These are phyloP conservation scores for Sandelia bainsii DNA, from an alignment of 2,797 vertebrate species.

Conservation along the genomic window DNA sequence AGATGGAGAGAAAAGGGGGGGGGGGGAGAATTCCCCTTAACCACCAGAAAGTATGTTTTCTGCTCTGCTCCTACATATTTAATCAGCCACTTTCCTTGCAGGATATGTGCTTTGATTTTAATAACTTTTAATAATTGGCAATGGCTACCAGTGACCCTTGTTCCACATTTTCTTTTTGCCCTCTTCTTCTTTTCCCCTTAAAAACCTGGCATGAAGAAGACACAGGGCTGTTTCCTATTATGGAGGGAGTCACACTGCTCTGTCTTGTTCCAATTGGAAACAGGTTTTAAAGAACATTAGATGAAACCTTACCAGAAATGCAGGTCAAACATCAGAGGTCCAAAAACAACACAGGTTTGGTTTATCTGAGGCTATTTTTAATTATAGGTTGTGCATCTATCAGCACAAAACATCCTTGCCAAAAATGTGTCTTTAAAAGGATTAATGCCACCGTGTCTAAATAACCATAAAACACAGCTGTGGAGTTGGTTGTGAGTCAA, in stretches of 20 bases:
- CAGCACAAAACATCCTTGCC: neutral
- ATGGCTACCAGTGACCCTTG: constrained; percentile 42
- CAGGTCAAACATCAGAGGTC: constrained; percentile 43
- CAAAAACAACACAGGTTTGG: constrained; percentile 16
- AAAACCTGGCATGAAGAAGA: constrained; percentile 59
- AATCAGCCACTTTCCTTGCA: neutral
- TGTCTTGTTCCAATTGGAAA: constrained; percentile 74
- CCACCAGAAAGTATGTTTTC: neutral
- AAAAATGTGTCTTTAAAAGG: constrained; percentile 4
- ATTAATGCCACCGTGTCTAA: constrained; percentile 28
- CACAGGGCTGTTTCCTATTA: constrained; percentile 79
- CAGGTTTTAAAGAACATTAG: constrained; percentile 65
- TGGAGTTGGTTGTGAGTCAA: constrained; percentile 22
- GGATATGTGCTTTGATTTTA: neutral
- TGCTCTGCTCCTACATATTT: neutral
- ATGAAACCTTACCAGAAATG: constrained; percentile 46
- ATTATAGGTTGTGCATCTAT: constrained; percentile 4
- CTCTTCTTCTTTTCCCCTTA: constrained; percentile 28
- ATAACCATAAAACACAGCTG: constrained; percentile 36
- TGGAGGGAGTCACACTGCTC: constrained; percentile 62
- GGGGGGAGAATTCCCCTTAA: neutral
- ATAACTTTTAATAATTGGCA: neutral
- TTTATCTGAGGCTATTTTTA: constrained; percentile 39
- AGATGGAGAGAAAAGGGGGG: neutral
- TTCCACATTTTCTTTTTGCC: constrained; percentile 50